phyloP scores from a whole-genome alignment of 2,888 invertebrate species.

The Cerastis rubricosa region DNA sequence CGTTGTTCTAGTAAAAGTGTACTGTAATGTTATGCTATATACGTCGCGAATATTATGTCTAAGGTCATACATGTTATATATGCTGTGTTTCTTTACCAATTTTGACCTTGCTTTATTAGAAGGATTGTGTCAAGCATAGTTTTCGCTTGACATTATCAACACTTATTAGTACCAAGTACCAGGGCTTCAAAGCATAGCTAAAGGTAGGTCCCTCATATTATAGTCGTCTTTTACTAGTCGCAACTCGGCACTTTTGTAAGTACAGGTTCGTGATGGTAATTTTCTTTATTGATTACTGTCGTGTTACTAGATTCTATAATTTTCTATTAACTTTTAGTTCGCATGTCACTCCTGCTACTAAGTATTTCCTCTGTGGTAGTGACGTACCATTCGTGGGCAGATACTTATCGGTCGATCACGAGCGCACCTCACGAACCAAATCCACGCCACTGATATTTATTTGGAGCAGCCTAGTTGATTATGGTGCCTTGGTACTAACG shows the following conservation, averaged over 20 bases:
- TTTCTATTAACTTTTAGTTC: slow-evolving; percentile 61
- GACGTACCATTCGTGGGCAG: slow-evolving; percentile 70
- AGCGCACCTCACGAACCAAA: slow-evolving; percentile 67
- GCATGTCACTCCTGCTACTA: slow-evolving; percentile 61
- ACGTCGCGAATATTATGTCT: slow-evolving; percentile 26
- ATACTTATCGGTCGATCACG: slow-evolving; percentile 74
- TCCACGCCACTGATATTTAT: slow-evolving; percentile 70
- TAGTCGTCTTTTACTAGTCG: background rate
- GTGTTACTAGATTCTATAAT: slow-evolving; percentile 41
- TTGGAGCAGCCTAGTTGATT: slow-evolving; percentile 65
- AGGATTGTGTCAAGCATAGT: background rate
- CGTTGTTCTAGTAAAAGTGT: slow-evolving; percentile 10
- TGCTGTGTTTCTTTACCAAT: background rate
- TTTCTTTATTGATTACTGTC: slow-evolving; percentile 30
- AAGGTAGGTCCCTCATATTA: background rate
- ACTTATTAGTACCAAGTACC: background rate
- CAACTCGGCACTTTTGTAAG: background rate
- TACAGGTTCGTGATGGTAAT: slow-evolving; percentile 6
- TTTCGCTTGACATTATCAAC: background rate
- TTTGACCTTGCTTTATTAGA: background rate
- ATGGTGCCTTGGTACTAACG: slow-evolving; percentile 61
- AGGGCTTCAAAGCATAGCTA: background rate
- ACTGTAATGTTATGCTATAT: background rate
- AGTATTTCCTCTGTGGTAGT: slow-evolving; percentile 60
- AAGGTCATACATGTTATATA: slow-evolving; percentile 7